Evolutionary conservation across 2,888 invertebrate species (phyloP).

Genomic region (Rhopalosiphum nymphaeae): DNA sequence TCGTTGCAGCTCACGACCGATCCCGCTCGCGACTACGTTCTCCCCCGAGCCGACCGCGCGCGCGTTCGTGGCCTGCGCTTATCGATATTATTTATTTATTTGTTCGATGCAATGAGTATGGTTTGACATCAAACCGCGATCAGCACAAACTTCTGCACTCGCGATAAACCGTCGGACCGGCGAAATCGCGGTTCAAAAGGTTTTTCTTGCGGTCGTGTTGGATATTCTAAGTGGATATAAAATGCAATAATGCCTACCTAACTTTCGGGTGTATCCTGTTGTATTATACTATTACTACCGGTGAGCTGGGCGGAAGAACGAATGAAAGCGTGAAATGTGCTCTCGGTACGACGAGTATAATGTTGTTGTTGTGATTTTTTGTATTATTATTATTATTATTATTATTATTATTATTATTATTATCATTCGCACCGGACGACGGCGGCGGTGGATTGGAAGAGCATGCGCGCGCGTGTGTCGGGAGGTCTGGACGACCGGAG

Average conservation of each 20-base stretch:
- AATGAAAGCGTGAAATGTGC: background rate
- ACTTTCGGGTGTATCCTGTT: background rate
- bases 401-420: conserved; percentile 22
- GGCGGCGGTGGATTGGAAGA: conserved; percentile 11
- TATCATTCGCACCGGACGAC: conserved; percentile 46
- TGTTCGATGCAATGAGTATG: background rate
- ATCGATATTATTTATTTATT: background rate
- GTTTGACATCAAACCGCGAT: background rate
- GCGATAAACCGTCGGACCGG: background rate
- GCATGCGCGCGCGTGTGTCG: conserved; percentile 46
- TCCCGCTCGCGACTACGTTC: background rate
- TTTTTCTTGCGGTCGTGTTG: background rate
- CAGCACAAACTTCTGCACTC: background rate
- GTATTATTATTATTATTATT: background rate
- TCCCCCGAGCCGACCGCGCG: background rate
- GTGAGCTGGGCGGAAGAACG: background rate
- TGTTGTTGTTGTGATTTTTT: conserved; percentile 6
- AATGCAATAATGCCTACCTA: background rate
- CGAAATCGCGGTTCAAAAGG: background rate
- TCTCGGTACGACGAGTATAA: background rate
- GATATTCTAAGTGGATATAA: background rate
- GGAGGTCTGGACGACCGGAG: conserved; percentile 57
- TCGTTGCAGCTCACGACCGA: background rate
- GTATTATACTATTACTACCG: background rate
- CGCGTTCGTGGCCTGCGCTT: background rate